phyloP scores from a whole-genome alignment of 1,140 invertebrate genomes.

The Megalonaias nervosa region DNA sequence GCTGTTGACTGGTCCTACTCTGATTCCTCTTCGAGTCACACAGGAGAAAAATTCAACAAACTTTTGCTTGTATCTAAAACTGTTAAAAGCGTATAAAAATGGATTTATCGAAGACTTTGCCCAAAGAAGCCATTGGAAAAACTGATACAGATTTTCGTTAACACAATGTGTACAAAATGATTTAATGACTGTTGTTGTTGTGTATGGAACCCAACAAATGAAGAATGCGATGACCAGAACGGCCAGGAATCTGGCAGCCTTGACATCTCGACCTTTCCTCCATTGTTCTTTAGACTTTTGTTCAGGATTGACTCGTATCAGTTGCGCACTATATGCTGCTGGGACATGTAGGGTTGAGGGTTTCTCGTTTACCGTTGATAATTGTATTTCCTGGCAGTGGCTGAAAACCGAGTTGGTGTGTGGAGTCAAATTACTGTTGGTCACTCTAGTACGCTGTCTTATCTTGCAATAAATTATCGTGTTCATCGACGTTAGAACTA shows the following conservation, averaged over 20 bases:
- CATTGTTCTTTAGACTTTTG: conserved; percentile 1
- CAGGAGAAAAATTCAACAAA: conserved; percentile 40
- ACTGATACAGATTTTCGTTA: conserved; percentile 47
- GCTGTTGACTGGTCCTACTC: too few species aligned
- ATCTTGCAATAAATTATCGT: conserved; percentile 45
- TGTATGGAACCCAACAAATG: conserved; percentile 53
- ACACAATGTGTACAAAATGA: conserved; percentile 47
- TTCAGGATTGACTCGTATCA: not conserved
- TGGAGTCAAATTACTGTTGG: not conserved
- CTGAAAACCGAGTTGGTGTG: not conserved
- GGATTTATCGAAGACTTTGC: conserved; percentile 60
- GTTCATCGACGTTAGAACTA: conserved; percentile 39
- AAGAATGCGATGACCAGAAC: conserved; percentile 46
- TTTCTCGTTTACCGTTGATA: not conserved
- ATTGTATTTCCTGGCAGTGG: not conserved
- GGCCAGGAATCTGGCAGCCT: conserved; percentile 47
- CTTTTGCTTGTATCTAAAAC: conserved; percentile 41
- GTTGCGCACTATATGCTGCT: not conserved
- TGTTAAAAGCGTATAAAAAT: conserved; percentile 57
- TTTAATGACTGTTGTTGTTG: conserved; percentile 42
- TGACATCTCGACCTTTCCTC: conserved; percentile 26
- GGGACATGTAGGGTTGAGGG: not conserved
- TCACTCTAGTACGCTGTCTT: conserved; percentile 2
- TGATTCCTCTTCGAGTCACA: too few species aligned
- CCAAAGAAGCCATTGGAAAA: conserved; percentile 60